Conservation (phyloP, 2,797 vertebrate species). For the Siniperca scherzeri region DNA sequence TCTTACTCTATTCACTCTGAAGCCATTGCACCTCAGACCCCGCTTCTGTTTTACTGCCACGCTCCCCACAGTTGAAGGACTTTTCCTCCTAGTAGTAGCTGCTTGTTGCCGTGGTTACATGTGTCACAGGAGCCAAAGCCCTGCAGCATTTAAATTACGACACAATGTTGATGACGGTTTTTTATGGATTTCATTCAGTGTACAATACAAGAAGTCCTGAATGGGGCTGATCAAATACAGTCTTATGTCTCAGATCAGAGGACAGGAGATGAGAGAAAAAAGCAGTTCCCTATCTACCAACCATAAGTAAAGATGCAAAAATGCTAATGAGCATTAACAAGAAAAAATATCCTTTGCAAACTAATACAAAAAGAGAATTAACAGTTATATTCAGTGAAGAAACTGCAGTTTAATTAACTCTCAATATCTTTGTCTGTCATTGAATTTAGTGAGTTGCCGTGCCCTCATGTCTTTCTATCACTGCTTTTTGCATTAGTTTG, state of each 20-base stretch:
- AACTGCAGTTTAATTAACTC: not conserved
- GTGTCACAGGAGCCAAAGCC: constrained; percentile 31
- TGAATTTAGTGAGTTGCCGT: not conserved
- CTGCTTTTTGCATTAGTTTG: constrained; percentile 30
- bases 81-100: constrained; percentile 29
- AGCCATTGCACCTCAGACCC: not conserved
- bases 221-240: not conserved
- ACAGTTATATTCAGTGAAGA: not conserved
- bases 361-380: not conserved
- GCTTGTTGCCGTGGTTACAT: constrained; percentile 62
- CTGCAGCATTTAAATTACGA: constrained; percentile 25
- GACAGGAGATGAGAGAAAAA: not conserved
- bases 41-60: constrained; percentile 6
- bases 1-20: not conserved
- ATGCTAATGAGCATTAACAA: not conserved
- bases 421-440: not conserved
- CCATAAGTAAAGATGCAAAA: not conserved
- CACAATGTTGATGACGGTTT: constrained; percentile 4
- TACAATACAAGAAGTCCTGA: constrained; percentile 2
- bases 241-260: not conserved
- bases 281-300: too few species aligned
- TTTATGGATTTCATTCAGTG: constrained; percentile 24
- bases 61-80: constrained; percentile 27
- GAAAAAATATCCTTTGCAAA: not conserved
- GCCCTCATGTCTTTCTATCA: not conserved